Base-by-base conservation (phyloP, 1,140 invertebrate genomes). In the Lithobius niger region DNA sequence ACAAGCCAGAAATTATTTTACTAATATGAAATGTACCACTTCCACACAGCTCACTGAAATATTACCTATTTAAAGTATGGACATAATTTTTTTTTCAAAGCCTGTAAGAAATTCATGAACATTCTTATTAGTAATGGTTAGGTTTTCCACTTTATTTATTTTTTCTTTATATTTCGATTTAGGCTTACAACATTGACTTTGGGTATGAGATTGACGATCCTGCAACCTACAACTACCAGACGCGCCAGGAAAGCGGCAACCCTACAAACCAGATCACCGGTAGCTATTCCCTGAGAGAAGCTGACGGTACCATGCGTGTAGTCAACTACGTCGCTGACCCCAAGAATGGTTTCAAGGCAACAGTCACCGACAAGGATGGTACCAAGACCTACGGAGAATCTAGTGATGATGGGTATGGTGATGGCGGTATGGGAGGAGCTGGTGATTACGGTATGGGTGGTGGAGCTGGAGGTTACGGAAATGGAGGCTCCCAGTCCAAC, bases 251-350 rank as follows among this genome's bases (percentile, higher is more conserved):
- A 27, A 45, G 2, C 3, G 43, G 43, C 3, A 3, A 15, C 44
- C 15, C 3, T 25, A 27, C 18, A 50, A 48, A 48, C 21, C 3
- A 6, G 3, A 26, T 55, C n/a, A 22, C 21, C 19, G 53, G 53
- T 4, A 10, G 18, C 42, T 55, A 55, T 25, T 55, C 45, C 42
- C 40, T 55, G 18, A 19, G 42, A 18, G 53, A 55, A 55, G 13
- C 53, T 19, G 53, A 55, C 24, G 53, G 53, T 18, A 45, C 10
- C 22, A 18, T 55, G 53, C 24, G 53, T 27, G 15, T 13, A 25
- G 53, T 55, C 4, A 27, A 55, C n/a, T 55, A 55, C 43, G 26
- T 18, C 3, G 53, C 53, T 6, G 26, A 31, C 25, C 27, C 22
- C n/a, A 18, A 45, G 6, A 27, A 27, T 10, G 53, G 53, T 25